These are phyloP conservation scores for Fulmarus glacialis DNA, from an alignment of 2,113 vertebrate species.

Conservation along the genomic window DNA sequence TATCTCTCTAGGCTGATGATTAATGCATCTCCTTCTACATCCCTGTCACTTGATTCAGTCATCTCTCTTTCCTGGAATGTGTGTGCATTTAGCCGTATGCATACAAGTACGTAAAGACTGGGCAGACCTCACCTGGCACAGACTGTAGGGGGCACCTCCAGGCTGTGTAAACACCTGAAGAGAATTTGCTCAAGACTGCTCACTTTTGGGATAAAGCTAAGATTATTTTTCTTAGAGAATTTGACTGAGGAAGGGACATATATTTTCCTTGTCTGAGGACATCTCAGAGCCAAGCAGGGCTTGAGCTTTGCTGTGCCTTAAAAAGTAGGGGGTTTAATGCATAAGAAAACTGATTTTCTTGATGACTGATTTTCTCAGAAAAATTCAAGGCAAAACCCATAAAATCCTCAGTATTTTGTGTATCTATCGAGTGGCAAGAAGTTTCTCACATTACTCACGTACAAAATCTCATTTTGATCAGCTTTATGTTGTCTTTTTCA, in stretches of 20 bases:
- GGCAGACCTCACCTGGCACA: background rate
- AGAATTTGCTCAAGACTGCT: background rate
- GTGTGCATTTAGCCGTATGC: background rate
- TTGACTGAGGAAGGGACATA: background rate
- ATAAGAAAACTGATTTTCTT: background rate
- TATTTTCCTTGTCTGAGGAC: background rate
- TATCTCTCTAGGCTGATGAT: conserved; percentile 5
- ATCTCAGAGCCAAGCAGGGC: background rate
- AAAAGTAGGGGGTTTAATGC: background rate
- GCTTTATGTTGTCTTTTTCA: background rate
- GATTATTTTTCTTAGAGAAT: background rate
- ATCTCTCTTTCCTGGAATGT: background rate
- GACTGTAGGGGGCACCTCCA: conserved; percentile 1
- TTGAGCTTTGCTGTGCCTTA: background rate
- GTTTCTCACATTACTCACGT: background rate
- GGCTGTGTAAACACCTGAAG: background rate
- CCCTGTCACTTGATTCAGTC: background rate
- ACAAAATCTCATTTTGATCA: background rate
- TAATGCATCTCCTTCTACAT: background rate
- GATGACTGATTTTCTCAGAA: background rate
- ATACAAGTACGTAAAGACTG: background rate
- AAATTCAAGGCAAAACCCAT: background rate
- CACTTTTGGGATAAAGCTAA: background rate
- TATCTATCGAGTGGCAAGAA: background rate
- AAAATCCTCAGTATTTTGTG: background rate